Evolutionary conservation across 2,113 vertebrate species (phyloP), one percentile per base, ranked within the genome.

Genomic region (Cebidichthys violaceus): DNA sequence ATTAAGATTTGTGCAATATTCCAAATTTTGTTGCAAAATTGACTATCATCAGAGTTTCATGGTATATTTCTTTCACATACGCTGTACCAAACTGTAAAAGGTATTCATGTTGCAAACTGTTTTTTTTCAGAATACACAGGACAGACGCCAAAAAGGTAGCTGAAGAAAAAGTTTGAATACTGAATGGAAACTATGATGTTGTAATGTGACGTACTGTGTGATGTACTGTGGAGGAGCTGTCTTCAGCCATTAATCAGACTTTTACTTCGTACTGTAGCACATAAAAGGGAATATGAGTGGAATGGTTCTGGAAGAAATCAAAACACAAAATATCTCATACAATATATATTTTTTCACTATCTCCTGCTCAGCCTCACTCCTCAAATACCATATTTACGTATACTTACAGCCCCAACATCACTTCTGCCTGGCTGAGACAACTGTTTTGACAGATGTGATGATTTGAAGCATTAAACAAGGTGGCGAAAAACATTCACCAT

Each of bases 401-500:
- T 57, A 55, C 75, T 71, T 8, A 43, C 75, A 77, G 4, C 55
- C 35, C 22, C 22, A 5, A 20, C 1, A 1, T 74, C 54, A 52
- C 45, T 24, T 75, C 60, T 54, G 18, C 31, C 33, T 31, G 33
- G 15, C 45, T 47, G 73, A 60, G 54, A 39, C 31, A 67, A 59
- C 45, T 77, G 73, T 78, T 70, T 22, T 67, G 71, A 83, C 39
- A 70, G 66, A 83, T 70, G 70, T 17, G 27, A 75, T 67, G 33
- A 82, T 24, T 61, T 9, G 35, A 33, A n/a, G 29, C 43, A 57
- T 55, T 37, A 50, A 45, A 75, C 35, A 54, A 65, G 54, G 52
- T 37, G 20, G 3, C 1, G 11, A 31, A 45, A 85, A 73, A 67
- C 79, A 66, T 70, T 24, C 35, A n/a, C 37, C 2, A 13, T 57